Evolutionary conservation across 2,797 vertebrate genomes (phyloP).

Genomic region (Neolamprologus multifasciatus): DNA sequence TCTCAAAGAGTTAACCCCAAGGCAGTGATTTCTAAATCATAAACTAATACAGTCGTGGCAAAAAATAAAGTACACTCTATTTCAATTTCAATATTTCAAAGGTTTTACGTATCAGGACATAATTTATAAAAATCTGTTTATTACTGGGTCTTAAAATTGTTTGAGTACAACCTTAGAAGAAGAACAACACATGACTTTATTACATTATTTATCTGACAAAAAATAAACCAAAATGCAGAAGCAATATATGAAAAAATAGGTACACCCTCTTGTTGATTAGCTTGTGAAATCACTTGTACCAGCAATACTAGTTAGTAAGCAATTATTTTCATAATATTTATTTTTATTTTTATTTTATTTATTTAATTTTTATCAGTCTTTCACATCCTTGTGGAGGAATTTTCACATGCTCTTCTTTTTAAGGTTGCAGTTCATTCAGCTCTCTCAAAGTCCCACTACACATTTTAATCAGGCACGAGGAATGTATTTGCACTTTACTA

Average conservation of each 20-base stretch:
- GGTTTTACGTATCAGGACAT: background rate
- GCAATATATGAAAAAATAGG: background rate
- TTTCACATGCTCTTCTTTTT: background rate
- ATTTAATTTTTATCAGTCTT: background rate
- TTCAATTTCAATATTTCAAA: background rate
- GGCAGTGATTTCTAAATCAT: background rate
- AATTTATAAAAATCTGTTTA: background rate
- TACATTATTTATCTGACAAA: background rate
- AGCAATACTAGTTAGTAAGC: background rate
- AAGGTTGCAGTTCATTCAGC: background rate
- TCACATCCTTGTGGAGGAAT: background rate
- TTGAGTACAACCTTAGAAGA: background rate
- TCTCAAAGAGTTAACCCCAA: background rate
- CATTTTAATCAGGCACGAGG: background rate
- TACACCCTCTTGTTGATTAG: background rate
- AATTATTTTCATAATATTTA: background rate
- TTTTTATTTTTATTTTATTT: no score
- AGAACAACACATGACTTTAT: background rate
- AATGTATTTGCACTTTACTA: background rate
- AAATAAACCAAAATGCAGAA: background rate
- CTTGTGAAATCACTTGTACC: background rate
- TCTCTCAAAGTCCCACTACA: background rate
- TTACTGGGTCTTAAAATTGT: background rate
- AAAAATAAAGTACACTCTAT: background rate
- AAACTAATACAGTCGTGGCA: background rate